phyloP scores from a whole-genome alignment of 2,888 invertebrate species.

The Dasysyrphus albostriatus region DNA sequence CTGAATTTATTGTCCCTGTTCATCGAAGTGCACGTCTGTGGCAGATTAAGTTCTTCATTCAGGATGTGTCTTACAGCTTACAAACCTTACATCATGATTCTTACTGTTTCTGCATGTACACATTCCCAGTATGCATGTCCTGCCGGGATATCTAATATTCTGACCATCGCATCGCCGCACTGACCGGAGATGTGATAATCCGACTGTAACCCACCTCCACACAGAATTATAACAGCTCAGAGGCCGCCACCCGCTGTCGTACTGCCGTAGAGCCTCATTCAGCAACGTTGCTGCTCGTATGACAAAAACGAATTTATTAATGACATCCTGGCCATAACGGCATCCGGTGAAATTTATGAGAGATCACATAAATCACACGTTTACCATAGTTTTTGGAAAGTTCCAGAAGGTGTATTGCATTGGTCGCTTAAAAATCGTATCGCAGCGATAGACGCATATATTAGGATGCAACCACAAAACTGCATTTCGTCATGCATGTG shows the following conservation, averaged over 20 bases:
- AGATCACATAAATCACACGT: slow-evolving; percentile 74
- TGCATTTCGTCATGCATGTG: slow-evolving; percentile 55
- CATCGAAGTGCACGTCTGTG: slow-evolving; percentile 73
- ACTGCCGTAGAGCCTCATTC: neutral
- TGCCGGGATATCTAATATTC: slow-evolving; percentile 49
- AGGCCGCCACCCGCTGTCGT: too few relatives aligned
- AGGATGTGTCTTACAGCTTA: slow-evolving; percentile 56
- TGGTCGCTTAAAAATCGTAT: slow-evolving; percentile 50
- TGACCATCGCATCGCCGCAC: slow-evolving; percentile 4
- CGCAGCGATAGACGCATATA: slow-evolving; percentile 3
- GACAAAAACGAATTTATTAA: slow-evolving; percentile 74
- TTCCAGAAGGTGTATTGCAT: slow-evolving; percentile 50
- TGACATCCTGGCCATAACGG: slow-evolving; percentile 71
- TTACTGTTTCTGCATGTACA: slow-evolving; percentile 45
- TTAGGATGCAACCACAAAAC: slow-evolving; percentile 54
- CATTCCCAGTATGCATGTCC: slow-evolving; percentile 27
- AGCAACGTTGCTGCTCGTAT: slow-evolving; percentile 9
- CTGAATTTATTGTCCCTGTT: slow-evolving; percentile 73
- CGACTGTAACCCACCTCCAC: slow-evolving; percentile 34
- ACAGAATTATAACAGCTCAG: neutral
- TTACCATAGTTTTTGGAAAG: slow-evolving; percentile 63
- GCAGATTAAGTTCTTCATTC: slow-evolving; percentile 72
- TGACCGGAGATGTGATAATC: slow-evolving; percentile 56
- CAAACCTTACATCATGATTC: slow-evolving; percentile 56
- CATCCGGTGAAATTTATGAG: slow-evolving; percentile 70